Evolutionary conservation across 2,113 vertebrate species (phyloP), one percentile per base, ranked within the genome.

Genomic region (Corythaixoides concolor): DNA sequence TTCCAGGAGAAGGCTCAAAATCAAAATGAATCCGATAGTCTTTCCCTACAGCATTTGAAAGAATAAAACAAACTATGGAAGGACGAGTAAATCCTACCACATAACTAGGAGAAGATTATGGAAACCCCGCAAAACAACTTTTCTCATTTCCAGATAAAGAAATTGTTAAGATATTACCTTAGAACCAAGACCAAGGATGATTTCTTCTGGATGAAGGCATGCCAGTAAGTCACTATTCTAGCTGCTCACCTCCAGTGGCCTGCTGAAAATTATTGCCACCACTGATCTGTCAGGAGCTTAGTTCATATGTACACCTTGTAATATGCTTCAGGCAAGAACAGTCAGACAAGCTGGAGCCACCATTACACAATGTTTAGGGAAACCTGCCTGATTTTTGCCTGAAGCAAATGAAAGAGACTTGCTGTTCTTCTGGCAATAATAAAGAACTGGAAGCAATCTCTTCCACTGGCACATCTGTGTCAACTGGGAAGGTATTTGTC

Each of bases 331-430:
- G 83, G 80, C 80, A 88, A 92, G 27, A 95, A 24, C 12, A 79
- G 24, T 60, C 56, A 76, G 47, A 88, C 14, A 85, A 94, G 19
- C 58, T 90, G 64, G 32, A 93, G 37, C 41, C 52, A 89, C 56
- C 45, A 66, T 73, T 83, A 82, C 45, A 37, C 6, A 41, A 13
- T 63, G 33, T 27, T 92, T 81, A 63, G 55, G 33, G 73, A 95
- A 90, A 41, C 43, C 43, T 74, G 41, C 9, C 32, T 90, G 76
- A 95, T 59, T 95, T 95, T 96, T 89, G 67, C 91, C 93, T 81
- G 60, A 89, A 93, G 93, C 76, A 59, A 94, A 86, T 41, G 18
- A 58, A 66, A 86, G 30, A 63, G 6, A 49, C 33, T 90, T 74
- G 17, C 20, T 88, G 20, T 80, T 95, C 63, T 86, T 11, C 23